Percentiles rank a stretch among this genome's conserved stretches.
Conservation (phyloP, 2,888 invertebrate genomes). For the Philonicus albiceps region DNA sequence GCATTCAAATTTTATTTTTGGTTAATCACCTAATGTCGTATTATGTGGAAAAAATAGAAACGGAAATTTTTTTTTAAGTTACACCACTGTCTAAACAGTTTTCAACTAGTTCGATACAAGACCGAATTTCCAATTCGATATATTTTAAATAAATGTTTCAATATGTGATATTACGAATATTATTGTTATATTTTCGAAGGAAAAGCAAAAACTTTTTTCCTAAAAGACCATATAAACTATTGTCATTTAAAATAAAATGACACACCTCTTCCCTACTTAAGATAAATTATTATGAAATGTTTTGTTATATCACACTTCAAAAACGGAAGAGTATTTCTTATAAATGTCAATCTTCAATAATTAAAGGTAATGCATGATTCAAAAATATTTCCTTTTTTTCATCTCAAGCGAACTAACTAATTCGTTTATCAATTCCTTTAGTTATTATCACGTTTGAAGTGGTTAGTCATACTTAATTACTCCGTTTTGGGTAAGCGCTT, state of each 20-base stretch:
- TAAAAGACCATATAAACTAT: no score
- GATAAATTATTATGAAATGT: background rate
- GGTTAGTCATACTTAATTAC: background rate
- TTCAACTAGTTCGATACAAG: background rate
- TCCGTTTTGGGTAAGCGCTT: background rate
- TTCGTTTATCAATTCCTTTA: background rate
- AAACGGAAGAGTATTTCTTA: background rate
- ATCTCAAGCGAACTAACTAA: no score
- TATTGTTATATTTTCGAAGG: no score
- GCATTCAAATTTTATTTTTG: background rate
- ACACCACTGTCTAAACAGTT: background rate
- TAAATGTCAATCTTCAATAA: background rate
- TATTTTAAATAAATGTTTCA: no score
- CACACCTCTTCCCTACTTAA: background rate
- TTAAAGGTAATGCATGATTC: background rate
- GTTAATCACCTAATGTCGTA: background rate
- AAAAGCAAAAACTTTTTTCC: no score
- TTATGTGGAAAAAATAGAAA: background rate
- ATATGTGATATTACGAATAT: no score
- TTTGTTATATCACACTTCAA: background rate
- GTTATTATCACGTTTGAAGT: background rate
- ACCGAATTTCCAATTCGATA: no score
- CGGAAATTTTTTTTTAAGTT: background rate
- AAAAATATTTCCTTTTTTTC: background rate
- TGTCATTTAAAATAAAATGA: background rate